Evolutionary conservation across 2,797 vertebrate species (phyloP).

Genomic region (Merluccius polli): DNA sequence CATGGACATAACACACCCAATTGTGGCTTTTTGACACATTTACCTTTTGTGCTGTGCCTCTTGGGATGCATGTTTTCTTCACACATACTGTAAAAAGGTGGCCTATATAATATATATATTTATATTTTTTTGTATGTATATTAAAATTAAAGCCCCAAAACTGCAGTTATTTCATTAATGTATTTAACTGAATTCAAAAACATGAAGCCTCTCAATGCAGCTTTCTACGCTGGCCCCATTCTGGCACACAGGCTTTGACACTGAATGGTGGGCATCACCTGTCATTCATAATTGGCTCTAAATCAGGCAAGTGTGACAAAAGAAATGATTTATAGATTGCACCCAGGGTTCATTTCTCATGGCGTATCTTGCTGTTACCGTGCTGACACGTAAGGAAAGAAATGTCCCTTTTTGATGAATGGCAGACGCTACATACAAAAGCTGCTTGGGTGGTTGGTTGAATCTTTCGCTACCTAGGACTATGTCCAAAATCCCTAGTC

Average conservation of each 20-base stretch:
- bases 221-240: background rate
- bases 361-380: constrained; percentile 4
- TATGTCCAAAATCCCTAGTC: background rate
- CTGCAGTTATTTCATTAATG: too few relatives aligned
- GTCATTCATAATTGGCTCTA: constrained; percentile 9
- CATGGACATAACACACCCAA: background rate
- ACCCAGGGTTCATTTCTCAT: constrained; percentile 10
- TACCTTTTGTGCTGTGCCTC: background rate
- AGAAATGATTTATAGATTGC: constrained; percentile 17
- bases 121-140: too few relatives aligned
- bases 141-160: too few relatives aligned
- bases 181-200: background rate
- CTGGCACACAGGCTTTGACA: background rate
- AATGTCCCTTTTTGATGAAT: constrained; percentile 19
- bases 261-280: constrained; percentile 6
- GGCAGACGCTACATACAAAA: constrained; percentile 2
- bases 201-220: background rate
- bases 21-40: background rate
- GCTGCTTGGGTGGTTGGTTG: constrained; percentile 3
- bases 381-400: constrained; percentile 14
- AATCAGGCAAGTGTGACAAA: constrained; percentile 5
- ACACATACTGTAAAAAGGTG: too few relatives aligned
- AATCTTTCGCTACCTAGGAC: background rate
- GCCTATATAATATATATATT: too few relatives aligned
- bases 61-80: too few relatives aligned